Base-by-base conservation (phyloP, 2,797 vertebrate genomes). In the Nasua narica region DNA sequence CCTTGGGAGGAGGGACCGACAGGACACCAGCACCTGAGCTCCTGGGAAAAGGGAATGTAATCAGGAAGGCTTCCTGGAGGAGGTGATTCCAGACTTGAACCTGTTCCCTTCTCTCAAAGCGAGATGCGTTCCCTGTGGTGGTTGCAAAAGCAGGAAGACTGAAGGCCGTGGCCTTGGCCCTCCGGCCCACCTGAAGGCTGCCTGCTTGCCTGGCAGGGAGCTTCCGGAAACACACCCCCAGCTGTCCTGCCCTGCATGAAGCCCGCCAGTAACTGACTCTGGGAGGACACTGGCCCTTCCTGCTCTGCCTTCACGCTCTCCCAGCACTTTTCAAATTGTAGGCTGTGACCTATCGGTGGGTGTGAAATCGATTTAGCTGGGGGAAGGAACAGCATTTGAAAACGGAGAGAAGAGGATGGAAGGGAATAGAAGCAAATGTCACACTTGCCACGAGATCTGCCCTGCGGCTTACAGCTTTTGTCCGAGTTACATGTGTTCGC, bases 21-120 rank as follows among this genome's bases (percentile, higher is more conserved):
- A 32, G 67, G 81, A 62, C 56, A 69, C 29, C 13, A 14, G 65
- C 43, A 84, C 27, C 78, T 52, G 52, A n/a, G 37, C 52, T 77
- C 54, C 13, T 82, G 82, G 52, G 37, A 89, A 91, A 74, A 50
- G 70, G 23, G 60, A 23, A 65, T 43, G 58, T 43, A 82, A 65
- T 92, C 92, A n/a, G 16, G 67, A 89, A 74, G 95, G 25, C 95
- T 96, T 91, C 88, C 82, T n/a, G 84, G 94, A 91, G 69, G 95
- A 92, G 87, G 5, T 3, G 56, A 35, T 2, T 10, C 56, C 21
- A 21, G 83, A 76, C 14, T 29, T 32, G 37, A 90, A n/a, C 50
- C 37, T 1, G 4, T 18, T 85, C 46, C 40, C 6, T 56, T 48
- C 56, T 81, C 21, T 81, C 54, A 60, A 56, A 70, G 35, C 79